A percentile compares a stretch with the other conserved stretches of the same genome.
phyloP scores from a whole-genome alignment of 2,797 vertebrate genomes.

The Etheostoma nigrum region DNA sequence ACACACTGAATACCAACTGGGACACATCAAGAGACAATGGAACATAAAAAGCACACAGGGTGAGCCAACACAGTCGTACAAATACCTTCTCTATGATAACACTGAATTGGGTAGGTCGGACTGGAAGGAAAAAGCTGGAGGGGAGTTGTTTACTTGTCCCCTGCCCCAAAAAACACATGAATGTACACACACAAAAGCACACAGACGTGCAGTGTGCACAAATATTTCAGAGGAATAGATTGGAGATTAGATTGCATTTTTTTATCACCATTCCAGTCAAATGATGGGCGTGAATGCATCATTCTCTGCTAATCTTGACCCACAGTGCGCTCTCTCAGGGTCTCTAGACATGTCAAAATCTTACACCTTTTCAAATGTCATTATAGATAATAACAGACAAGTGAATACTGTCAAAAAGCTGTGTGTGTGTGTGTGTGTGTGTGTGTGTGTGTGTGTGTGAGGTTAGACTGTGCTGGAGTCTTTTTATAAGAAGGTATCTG shows the following conservation, averaged over 20 bases:
- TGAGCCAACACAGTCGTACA: constrained; percentile 11
- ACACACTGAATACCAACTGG: constrained; percentile 28
- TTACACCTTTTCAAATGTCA: constrained; percentile 47
- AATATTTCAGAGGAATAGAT: background rate
- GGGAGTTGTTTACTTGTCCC: constrained; percentile 30
- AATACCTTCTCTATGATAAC: constrained; percentile 32
- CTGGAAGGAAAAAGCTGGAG: constrained; percentile 25
- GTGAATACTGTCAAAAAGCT: constrained; percentile 25
- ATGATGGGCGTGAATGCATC: background rate
- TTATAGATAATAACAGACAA: constrained; percentile 42
- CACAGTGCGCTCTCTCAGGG: background rate
- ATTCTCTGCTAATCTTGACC: constrained; percentile 10
- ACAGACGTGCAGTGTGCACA: background rate
- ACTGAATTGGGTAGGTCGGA: constrained; percentile 20
- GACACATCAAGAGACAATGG: constrained; percentile 43
- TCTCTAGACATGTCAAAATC: constrained; percentile 30
- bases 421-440: background rate
- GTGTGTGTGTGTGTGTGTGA: background rate
- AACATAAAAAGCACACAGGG: constrained; percentile 23
- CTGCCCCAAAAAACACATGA: constrained; percentile 8
- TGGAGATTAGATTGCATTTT: background rate
- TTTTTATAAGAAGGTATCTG: no score
- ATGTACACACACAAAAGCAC: background rate
- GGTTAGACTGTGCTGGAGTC: no score
- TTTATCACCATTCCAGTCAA: constrained; percentile 22